Evolutionary conservation across 2,113 vertebrate species (phyloP).

Genomic region (Rhodinocichla rosea): DNA sequence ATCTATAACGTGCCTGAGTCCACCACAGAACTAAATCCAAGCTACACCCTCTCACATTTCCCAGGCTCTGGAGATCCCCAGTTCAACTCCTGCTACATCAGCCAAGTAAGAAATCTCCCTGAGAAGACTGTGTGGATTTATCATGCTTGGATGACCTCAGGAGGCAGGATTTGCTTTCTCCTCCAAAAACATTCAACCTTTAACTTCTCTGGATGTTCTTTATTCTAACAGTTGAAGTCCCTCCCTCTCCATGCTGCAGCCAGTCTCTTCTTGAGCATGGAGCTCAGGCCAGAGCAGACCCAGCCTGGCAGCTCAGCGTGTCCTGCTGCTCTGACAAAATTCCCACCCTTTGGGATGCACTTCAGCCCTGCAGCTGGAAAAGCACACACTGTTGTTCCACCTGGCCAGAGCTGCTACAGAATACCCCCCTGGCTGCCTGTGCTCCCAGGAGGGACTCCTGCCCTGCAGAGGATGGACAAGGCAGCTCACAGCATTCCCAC

Average conservation of each 20-base stretch:
- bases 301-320: not conserved
- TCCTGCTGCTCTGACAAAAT: not conserved
- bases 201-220: constrained; percentile 2
- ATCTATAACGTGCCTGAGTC: not conserved
- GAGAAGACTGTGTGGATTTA: not conserved
- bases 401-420: not conserved
- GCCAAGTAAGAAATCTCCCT: not conserved
- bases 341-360: not conserved
- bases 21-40: not conserved
- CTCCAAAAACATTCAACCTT: constrained; percentile 14
- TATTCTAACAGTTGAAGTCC: not conserved
- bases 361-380: not conserved
- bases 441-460: not conserved
- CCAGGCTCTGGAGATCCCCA: not conserved
- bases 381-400: not conserved
- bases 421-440: not conserved
- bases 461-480: not conserved
- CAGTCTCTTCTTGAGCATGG: not conserved
- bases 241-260: not conserved
- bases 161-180: constrained; percentile 16
- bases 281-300: not conserved
- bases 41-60: not conserved
- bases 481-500: not conserved
- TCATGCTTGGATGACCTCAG: not conserved
- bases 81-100: not conserved